These are phyloP conservation scores for Gadopsis marmoratus DNA, from an alignment of 2,797 vertebrate species.

Conservation along the genomic window DNA sequence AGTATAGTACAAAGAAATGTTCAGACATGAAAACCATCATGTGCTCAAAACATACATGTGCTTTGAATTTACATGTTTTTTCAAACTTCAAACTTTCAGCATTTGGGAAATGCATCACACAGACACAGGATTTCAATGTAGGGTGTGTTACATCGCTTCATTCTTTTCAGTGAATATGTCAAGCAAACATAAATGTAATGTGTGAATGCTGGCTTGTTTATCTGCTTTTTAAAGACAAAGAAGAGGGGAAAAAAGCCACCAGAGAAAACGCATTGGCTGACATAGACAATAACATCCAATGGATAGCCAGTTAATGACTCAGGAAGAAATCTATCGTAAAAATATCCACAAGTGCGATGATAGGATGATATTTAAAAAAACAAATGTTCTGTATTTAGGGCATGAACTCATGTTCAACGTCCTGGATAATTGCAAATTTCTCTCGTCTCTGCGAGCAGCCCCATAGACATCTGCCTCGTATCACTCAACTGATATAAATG, in stretches of 20 bases:
- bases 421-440: constrained; percentile 13
- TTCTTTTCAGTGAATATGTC: background rate
- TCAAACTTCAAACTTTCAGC: constrained; percentile 18
- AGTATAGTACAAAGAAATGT: background rate
- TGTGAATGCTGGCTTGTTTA: background rate
- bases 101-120: constrained; percentile 30
- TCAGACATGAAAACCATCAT: constrained; percentile 40
- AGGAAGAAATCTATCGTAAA: background rate
- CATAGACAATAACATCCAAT: background rate
- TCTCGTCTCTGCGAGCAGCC: background rate
- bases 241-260: background rate
- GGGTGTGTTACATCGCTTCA: background rate
- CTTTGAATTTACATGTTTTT: constrained; percentile 33
- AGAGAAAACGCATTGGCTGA: background rate
- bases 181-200: background rate
- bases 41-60: constrained; percentile 51
- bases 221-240: background rate
- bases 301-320: background rate
- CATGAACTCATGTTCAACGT: background rate
- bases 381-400: background rate
- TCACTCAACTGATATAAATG: constrained; percentile 16
- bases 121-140: constrained; percentile 34
- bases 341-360: background rate
- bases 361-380: background rate
- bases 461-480: constrained; percentile 4